These are phyloP conservation scores for Parazoanthus atlanticus DNA, from an alignment of 92 coral and sea anemone species.

Conservation along the genomic window DNA sequence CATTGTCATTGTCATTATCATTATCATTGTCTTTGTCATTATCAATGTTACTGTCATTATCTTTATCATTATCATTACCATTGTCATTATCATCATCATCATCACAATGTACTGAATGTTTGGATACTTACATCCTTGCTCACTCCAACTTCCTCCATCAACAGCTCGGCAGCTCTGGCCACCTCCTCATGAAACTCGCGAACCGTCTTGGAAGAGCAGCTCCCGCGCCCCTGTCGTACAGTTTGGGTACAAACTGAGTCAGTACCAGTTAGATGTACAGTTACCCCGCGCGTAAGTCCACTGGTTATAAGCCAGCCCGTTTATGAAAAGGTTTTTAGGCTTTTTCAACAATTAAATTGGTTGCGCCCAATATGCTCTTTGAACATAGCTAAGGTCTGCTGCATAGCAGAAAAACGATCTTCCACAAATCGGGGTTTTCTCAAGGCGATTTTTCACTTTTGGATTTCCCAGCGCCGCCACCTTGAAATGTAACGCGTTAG, in stretches of 20 bases:
- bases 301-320: too few species aligned
- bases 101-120: not conserved
- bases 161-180: slow-evolving; percentile 82
- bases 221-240: slow-evolving; percentile 60
- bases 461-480: too few species aligned
- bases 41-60: not conserved
- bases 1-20: too few species aligned
- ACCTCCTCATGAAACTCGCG: slow-evolving; percentile 89
- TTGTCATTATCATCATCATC: not conserved
- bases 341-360: too few species aligned
- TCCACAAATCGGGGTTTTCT: too few species aligned
- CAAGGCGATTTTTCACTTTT: too few species aligned
- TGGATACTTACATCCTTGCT: slow-evolving; percentile 71
- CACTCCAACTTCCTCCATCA: slow-evolving; percentile 93
- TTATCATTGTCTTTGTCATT: not conserved
- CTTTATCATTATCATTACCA: not conserved
- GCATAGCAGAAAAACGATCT: too few species aligned
- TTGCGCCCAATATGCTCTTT: too few species aligned
- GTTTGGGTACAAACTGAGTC: not conserved
- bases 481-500: too few species aligned
- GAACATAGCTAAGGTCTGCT: too few species aligned
- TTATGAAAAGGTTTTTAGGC: too few species aligned
- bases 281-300: not conserved
- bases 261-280: not conserved
- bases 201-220: slow-evolving; percentile 77